phyloP scores from a whole-genome alignment of 2,113 vertebrate species.

The Actinemys pallida region DNA sequence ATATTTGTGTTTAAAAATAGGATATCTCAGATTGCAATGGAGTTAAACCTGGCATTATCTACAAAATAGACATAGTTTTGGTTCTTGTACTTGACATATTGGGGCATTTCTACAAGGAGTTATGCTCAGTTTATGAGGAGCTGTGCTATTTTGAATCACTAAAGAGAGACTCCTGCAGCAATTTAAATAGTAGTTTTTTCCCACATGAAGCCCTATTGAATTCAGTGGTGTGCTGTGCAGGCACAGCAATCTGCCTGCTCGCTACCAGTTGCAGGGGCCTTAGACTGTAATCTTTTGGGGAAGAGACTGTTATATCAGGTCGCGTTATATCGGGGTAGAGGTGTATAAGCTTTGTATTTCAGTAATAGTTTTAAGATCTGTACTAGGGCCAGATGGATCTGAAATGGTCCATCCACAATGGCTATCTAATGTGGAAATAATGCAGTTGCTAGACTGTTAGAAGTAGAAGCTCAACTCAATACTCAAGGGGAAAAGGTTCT shows the following conservation, averaged over 20 bases:
- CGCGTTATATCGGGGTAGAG: no score
- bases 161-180: background rate
- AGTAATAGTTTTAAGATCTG: background rate
- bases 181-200: background rate
- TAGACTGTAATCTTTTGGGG: background rate
- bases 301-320: background rate
- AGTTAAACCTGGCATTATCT: background rate
- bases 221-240: background rate
- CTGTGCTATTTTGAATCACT: background rate
- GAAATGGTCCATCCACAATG: background rate
- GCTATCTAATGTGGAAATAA: background rate
- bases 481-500: background rate
- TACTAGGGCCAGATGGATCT: background rate
- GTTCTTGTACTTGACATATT: background rate
- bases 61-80: background rate
- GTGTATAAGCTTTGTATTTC: background rate
- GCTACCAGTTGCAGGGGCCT: background rate
- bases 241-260: background rate
- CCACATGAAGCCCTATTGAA: background rate
- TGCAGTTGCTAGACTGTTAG: background rate
- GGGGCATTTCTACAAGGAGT: background rate
- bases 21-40: background rate
- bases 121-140: background rate
- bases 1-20: background rate
- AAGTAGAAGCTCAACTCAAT: background rate